Base-by-base conservation (phyloP, 1,140 invertebrate genomes). In the Acromyrmex heyeri region DNA sequence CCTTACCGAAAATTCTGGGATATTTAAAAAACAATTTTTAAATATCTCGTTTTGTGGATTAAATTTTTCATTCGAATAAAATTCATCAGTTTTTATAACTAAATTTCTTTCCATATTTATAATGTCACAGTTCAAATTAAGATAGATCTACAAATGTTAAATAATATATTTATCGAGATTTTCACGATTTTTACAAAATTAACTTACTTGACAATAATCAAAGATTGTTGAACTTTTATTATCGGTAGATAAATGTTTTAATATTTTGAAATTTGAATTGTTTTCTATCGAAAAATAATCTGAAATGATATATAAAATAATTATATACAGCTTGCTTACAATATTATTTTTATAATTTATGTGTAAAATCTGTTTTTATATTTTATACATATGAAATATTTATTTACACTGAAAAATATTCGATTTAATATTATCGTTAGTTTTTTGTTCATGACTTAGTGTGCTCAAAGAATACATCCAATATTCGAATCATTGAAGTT, bases 91-190 rank as follows among this genome's bases (percentile, higher is more conserved):
- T 70, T 30, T 1, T 3, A 10, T 16, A 30, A 21, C 18, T 1
- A 24, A 24, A 44, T 62, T 59, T 82, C 3, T 16, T 61, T 48
- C n/a, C 10, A 69, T 27, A 12, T 70, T 82, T 50, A 73, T 6
- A 21, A 72, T 85, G 64, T 86, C 69, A 44, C 92, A 93, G 81
- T 86, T 44, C 38, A 91, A 65, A 87, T 92, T 90, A 65, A 93
- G 77, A 55, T 91, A 91, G 55, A 92, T 89, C 91, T 93, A 57
- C 73, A 91, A 91, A 14, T 48, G 55, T 57, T 62, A 76, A 69
- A n/a, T 81, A 24, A 30, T 59, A 78, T 4, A 78, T 48, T 64
- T 21, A 65, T 57, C 10, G 18, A 44, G 6, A 30, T n/a, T 44
- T 44, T 57, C 0, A 21, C 12, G 10, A 57, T 59, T 18, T 30